phyloP scores from a whole-genome alignment of 2,797 vertebrate genomes.

The Brachymystax lenok region DNA sequence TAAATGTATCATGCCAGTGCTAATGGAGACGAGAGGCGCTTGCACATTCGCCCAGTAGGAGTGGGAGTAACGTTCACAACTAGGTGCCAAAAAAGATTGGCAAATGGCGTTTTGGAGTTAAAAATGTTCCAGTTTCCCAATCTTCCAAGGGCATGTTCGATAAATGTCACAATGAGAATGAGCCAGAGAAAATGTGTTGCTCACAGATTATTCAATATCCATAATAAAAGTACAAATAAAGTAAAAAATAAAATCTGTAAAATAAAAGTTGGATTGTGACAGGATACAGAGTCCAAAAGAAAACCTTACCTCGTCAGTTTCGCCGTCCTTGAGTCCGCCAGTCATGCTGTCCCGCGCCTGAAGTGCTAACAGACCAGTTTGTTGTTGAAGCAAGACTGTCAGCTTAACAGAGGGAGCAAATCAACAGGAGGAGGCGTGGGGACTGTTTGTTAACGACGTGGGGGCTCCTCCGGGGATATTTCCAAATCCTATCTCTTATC shows the following conservation, averaged over 20 bases:
- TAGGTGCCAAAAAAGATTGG: constrained; percentile 41
- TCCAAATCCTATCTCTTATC: constrained; percentile 47
- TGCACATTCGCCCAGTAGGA: constrained; percentile 34
- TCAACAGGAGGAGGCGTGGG: constrained; percentile 70
- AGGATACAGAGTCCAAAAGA: background rate
- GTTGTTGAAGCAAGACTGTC: constrained; percentile 58
- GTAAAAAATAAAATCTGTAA: constrained; percentile 11
- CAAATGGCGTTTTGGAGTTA: constrained; percentile 8
- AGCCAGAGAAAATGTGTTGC: background rate
- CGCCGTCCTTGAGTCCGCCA: constrained; percentile 86
- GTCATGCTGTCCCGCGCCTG: constrained; percentile 84
- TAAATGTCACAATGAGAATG: constrained; percentile 6
- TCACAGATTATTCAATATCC: background rate
- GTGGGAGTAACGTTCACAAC: constrained; percentile 37
- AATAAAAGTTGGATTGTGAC: background rate
- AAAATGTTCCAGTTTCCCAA: constrained; percentile 1
- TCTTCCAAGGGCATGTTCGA: constrained; percentile 7
- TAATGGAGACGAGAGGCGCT: constrained; percentile 25
- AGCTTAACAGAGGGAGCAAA: constrained; percentile 69
- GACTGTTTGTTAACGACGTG: constrained; percentile 42
- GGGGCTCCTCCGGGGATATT: constrained; percentile 47
- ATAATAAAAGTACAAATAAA: background rate
- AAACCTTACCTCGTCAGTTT: constrained; percentile 86
- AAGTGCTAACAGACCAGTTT: constrained; percentile 60
- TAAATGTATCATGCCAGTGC: constrained; percentile 13